These are phyloP conservation scores for Papilio gigon DNA, from an alignment of 2,888 invertebrate genomes.

Conservation along the genomic window DNA sequence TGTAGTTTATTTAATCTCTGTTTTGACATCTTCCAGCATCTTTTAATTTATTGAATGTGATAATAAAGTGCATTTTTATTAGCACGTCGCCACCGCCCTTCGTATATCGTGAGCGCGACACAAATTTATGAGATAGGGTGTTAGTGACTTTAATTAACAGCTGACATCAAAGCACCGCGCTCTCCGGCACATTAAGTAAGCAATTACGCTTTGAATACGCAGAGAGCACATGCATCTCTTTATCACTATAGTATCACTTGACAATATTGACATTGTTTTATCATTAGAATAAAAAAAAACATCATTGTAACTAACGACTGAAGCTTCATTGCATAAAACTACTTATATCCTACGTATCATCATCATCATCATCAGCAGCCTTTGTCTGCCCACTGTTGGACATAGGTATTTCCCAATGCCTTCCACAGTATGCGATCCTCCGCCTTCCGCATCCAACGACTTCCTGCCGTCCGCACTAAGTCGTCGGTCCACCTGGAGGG, in stretches of 20 bases:
- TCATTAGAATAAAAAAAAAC: background rate
- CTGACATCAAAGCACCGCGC: constrained; percentile 35
- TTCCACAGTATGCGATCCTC: no score
- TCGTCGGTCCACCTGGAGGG: no score
- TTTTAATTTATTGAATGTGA: constrained; percentile 6
- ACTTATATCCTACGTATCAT: no score
- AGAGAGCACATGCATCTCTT: constrained; percentile 24
- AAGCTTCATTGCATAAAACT: background rate
- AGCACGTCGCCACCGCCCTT: background rate
- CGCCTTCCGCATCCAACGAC: no score
- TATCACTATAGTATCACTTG: constrained; percentile 22
- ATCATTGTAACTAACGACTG: background rate
- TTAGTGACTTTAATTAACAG: constrained; percentile 39
- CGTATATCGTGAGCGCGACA: background rate
- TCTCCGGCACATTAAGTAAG: constrained; percentile 34
- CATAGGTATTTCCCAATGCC: no score
- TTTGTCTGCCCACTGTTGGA: no score
- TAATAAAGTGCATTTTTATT: constrained; percentile 10
- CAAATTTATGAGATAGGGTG: constrained; percentile 28
- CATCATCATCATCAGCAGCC: no score
- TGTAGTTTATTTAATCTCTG: background rate
- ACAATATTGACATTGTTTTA: background rate
- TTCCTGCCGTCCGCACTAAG: no score
- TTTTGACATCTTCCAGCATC: background rate
- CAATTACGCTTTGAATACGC: constrained; percentile 35